Percentiles rank a stretch among this genome's conserved stretches.
Conservation (phyloP, 2,113 vertebrate species). For the Oncorhynchus gorbuscha region DNA sequence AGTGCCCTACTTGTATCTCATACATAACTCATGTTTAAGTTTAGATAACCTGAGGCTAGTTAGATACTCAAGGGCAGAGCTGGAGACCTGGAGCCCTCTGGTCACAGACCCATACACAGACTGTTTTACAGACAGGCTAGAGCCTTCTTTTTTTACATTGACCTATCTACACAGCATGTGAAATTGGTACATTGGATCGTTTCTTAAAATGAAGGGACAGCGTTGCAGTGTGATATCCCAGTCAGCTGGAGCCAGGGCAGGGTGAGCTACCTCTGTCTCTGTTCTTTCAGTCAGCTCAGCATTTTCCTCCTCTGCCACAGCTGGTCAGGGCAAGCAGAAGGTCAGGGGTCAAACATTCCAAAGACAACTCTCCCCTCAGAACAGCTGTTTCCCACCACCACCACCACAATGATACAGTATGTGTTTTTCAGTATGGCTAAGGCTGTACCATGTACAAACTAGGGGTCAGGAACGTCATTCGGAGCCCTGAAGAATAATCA, state of each 20-base stretch:
- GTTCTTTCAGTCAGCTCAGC: background rate
- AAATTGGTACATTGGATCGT: slow-evolving; percentile 4
- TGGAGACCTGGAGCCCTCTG: slow-evolving; percentile 51
- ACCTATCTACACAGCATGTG: slow-evolving; percentile 22
- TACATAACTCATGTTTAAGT: slow-evolving; percentile 46
- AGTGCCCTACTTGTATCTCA: slow-evolving; percentile 29
- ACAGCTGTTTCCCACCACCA: background rate
- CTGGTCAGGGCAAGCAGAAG: background rate
- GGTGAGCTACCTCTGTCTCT: background rate
- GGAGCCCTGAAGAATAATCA: too few relatives aligned
- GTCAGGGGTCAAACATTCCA: background rate
- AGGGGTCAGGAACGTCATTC: background rate
- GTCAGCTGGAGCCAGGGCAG: background rate
- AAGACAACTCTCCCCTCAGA: background rate
- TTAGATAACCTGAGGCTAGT: slow-evolving; percentile 10
- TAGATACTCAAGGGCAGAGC: slow-evolving; percentile 39
- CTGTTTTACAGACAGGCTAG: slow-evolving; percentile 5
- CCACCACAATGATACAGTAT: background rate
- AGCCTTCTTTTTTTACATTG: slow-evolving; percentile 42
- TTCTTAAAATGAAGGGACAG: too few relatives aligned
- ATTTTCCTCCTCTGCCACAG: background rate
- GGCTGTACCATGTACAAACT: background rate
- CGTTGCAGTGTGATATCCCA: background rate
- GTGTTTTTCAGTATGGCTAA: background rate
- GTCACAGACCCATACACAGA: slow-evolving; percentile 43